Conservation (phyloP, 2,113 vertebrate genomes). For the Otus sunia region DNA sequence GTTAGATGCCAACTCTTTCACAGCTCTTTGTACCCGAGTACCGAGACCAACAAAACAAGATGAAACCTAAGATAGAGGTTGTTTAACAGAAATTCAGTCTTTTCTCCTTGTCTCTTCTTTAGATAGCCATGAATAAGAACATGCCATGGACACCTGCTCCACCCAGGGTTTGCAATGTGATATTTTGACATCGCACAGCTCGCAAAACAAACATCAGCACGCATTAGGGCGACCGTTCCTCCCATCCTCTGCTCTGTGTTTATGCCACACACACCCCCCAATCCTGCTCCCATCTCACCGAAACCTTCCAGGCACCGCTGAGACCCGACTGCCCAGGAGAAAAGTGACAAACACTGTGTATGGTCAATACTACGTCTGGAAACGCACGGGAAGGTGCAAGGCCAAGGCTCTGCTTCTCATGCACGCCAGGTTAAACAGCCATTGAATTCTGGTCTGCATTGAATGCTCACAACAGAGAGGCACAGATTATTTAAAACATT, state of each 20-base stretch:
- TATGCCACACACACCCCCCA: no score
- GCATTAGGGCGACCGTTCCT: neutral
- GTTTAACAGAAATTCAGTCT: neutral
- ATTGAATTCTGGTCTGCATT: accelerated
- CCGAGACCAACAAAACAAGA: neutral
- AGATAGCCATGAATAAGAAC: neutral
- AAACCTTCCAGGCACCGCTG: neutral
- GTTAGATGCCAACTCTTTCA: neutral
- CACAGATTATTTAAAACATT: neutral
- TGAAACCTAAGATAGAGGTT: neutral
- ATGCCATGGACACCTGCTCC: no score
- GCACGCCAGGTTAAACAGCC: neutral
- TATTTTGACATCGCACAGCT: neutral
- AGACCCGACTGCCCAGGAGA: neutral
- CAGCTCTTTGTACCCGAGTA: neutral
- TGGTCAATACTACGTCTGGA: accelerated
- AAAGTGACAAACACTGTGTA: accelerated
- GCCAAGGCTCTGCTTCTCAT: neutral
- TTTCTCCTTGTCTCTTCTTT: neutral
- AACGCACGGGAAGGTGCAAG: neutral
- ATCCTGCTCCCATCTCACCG: neutral
- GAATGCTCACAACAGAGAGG: neutral
- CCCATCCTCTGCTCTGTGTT: neutral
- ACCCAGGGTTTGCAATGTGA: neutral
- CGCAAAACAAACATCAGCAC: neutral